Base-by-base conservation (phyloP, 2,797 vertebrate species). In the Momotus momota region DNA sequence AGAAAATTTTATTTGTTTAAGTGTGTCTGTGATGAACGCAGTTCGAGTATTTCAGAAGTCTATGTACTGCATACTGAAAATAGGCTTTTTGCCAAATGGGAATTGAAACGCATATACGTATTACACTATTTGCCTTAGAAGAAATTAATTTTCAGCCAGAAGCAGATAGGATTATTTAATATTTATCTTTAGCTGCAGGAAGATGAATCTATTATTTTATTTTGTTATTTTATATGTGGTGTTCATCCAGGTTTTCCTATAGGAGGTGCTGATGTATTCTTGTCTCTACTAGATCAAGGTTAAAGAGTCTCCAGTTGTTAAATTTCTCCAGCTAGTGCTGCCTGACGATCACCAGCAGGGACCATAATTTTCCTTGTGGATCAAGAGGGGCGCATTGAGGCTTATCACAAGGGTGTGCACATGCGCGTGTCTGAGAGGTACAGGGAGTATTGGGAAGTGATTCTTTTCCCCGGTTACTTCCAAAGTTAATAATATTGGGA, bases 191-290 rank as follows among this genome's bases (percentile, higher is more conserved):
- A 97, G 96, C 98, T 95, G 93, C 95, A 95, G 97, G 97, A 98
- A 97, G 97, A 98, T 97, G 97, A 98, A 98, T 98, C 98, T 98
- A 98, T 98, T 98, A 98, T 98, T 98, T 98, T 96, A 97, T 97
- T 97, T 97, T 98, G 96, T 96, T 97, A 96, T 96, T 97, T 96
- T 65, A 69, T 62, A 38, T 73, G 48, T 94, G 88, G 35, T 27
- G 67, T 81, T 97, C 95, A 23, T 94, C 41, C 19, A 7, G 41
- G 15, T 86, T 94, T 96, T 97, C 94, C 93, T 96, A 69, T 90
- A 96, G 94, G 97, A 97, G 96, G 94, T 96, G 89, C 97, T 97
- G 86, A 80, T 0, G 74, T 35, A 51, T 71, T 95, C 86, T 83
- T 71, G 71, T 62, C 82, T 73, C 9, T 69, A 4, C 26, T 65